Percentiles rank a stretch among this genome's conserved stretches.
phyloP scores from a whole-genome alignment of 2,888 invertebrate species.

The Epistrophe eligans region DNA sequence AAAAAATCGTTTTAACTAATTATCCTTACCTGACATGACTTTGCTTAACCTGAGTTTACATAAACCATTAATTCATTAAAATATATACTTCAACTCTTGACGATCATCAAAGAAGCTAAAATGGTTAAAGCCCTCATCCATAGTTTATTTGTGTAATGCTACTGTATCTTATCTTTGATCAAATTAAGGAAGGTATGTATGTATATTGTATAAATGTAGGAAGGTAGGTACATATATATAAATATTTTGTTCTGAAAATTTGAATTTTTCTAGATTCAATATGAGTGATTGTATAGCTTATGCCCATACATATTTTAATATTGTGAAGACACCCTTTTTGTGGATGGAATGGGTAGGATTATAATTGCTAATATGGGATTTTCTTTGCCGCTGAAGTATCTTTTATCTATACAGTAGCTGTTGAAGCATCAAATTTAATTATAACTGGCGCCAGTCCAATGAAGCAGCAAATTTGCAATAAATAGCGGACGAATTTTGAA shows the following conservation, averaged over 20 bases:
- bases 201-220: too few species aligned
- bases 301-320: not conserved
- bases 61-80: slow-evolving; percentile 58
- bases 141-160: not conserved
- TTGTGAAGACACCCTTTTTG: slow-evolving; percentile 37
- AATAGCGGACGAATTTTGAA: slow-evolving; percentile 41
- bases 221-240: not conserved
- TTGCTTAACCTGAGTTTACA: slow-evolving; percentile 14
- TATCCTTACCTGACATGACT: slow-evolving; percentile 40
- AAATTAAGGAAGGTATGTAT: not conserved
- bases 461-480: slow-evolving; percentile 39
- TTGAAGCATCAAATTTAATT: slow-evolving; percentile 38
- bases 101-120: slow-evolving; percentile 48
- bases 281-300: too few species aligned
- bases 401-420: not conserved
- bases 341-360: slow-evolving; percentile 60
- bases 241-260: not conserved
- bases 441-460: slow-evolving; percentile 57
- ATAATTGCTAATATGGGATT: slow-evolving; percentile 41
- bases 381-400: slow-evolving; percentile 25
- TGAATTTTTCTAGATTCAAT: slow-evolving; percentile 10
- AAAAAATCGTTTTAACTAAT: slow-evolving; percentile 60
- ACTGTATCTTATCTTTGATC: slow-evolving; percentile 19
- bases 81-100: slow-evolving; percentile 26
- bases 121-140: not conserved